Evolutionary conservation across 1,140 invertebrate species (phyloP).

Genomic region (Cotesia vestalis): DNA sequence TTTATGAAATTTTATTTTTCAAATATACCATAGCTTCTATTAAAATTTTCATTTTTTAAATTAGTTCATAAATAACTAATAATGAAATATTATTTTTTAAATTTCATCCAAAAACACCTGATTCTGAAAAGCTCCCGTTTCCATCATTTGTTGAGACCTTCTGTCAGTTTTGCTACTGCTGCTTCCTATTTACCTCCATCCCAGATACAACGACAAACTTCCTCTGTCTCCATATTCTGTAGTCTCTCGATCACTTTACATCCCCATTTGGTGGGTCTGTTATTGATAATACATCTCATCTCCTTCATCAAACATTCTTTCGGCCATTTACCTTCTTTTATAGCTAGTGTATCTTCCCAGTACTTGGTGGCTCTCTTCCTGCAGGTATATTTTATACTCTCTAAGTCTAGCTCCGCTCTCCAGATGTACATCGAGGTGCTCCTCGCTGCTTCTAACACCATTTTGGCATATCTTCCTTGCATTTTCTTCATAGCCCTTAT

Average conservation of each 20-base stretch:
- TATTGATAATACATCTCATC: background rate
- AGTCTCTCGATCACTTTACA: background rate
- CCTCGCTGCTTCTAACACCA: background rate
- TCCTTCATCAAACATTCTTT: slow-evolving; percentile 5
- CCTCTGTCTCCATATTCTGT: background rate
- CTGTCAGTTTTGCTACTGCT: background rate
- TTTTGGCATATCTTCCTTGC: no score
- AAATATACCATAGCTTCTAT: no score
- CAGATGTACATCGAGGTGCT: slow-evolving; percentile 5
- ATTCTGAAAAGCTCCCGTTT: background rate
- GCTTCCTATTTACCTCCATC: background rate
- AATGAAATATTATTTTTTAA: no score
- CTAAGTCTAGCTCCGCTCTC: background rate
- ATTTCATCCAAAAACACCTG: no score
- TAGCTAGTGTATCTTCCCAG: background rate
- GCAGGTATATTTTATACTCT: background rate
- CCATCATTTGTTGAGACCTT: background rate
- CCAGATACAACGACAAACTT: background rate
- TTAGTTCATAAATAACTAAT: no score
- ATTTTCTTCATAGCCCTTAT: no score
- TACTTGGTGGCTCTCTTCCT: slow-evolving; percentile 3
- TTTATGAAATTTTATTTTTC: no score
- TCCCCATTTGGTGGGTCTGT: background rate
- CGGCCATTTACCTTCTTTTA: slow-evolving; percentile 8
- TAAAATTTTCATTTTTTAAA: no score